A percentile compares a stretch with the other conserved stretches of the same genome.
phyloP scores from a whole-genome alignment of 53 echinoderm and acorn worm genomes.

The Hippasteria phrygiana region DNA sequence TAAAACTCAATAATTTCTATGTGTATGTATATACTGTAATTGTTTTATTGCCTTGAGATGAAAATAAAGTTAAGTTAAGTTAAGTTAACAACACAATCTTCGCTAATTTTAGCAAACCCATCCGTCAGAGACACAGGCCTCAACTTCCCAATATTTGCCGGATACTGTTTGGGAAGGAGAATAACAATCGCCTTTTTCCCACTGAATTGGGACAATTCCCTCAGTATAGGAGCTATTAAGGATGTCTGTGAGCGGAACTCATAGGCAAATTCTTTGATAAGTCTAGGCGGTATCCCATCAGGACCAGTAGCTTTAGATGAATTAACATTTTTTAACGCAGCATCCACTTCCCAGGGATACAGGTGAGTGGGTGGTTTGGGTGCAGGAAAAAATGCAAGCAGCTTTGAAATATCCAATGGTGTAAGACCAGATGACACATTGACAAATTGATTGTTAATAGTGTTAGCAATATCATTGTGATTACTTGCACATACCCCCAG shows the following conservation, averaged over 20 bases:
- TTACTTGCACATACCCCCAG: slow-evolving; percentile 22
- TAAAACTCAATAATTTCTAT: too few relatives aligned
- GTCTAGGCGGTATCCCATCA: slow-evolving; percentile 33
- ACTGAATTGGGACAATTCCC: too few relatives aligned
- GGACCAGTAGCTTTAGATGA: slow-evolving; percentile 43
- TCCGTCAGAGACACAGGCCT: too few relatives aligned
- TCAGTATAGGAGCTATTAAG: slow-evolving; percentile 36
- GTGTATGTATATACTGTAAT: too few relatives aligned
- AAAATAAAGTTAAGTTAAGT: too few relatives aligned
- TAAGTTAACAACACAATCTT: too few relatives aligned
- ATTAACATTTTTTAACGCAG: slow-evolving; percentile 10
- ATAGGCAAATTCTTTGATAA: slow-evolving; percentile 38
- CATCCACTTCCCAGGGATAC: slow-evolving; percentile 43
- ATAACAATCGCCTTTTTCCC: slow-evolving; percentile 45
- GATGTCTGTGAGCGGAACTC: slow-evolving; percentile 52
- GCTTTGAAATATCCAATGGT: slow-evolving; percentile 12
- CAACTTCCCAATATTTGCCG: too few relatives aligned
- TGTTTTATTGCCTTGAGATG: too few relatives aligned
- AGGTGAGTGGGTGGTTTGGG: too few relatives aligned
- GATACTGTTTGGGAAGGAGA: too few relatives aligned
- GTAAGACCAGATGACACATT: slow-evolving; percentile 28
- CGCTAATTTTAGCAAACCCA: too few relatives aligned
- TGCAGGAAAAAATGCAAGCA: slow-evolving; percentile 30
- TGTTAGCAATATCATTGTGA: slow-evolving; percentile 17
- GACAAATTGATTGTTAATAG: slow-evolving; percentile 22